Percentiles rank a stretch among this genome's conserved stretches.
Evolutionary conservation across 2,113 vertebrate genomes (phyloP).

Genomic region (Pterocles gutturalis): DNA sequence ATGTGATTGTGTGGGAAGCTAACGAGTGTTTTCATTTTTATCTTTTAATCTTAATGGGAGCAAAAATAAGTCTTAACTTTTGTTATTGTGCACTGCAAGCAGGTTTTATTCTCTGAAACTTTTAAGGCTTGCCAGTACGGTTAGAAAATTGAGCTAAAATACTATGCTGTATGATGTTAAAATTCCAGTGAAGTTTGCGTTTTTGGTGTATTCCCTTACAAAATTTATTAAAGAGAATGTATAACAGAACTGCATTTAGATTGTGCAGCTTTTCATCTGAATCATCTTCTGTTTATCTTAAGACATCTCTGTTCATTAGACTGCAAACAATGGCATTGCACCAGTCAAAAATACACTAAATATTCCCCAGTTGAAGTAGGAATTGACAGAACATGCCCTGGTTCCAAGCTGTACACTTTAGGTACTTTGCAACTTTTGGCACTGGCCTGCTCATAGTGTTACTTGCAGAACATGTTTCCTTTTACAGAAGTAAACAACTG

Average conservation of each 20-base stretch:
- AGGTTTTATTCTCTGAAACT: not conserved
- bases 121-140: not conserved
- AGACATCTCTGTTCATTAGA: not conserved
- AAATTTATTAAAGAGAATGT: not conserved
- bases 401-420: not conserved
- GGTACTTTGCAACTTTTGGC: not conserved
- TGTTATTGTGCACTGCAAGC: not conserved
- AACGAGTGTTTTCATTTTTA: not conserved
- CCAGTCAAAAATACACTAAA: not conserved
- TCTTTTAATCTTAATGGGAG: not conserved
- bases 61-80: not conserved
- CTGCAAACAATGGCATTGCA: not conserved
- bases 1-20: not conserved
- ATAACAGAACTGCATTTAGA: not conserved
- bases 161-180: not conserved
- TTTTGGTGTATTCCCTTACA: not conserved
- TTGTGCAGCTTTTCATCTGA: not conserved
- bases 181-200: not conserved
- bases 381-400: not conserved
- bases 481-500: not conserved
- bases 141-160: not conserved
- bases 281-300: not conserved
- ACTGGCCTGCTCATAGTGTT: not conserved
- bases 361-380: not conserved
- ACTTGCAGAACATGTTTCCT: not conserved